Percentiles rank a stretch among this genome's conserved stretches.
phyloP scores from a whole-genome alignment of 2,888 invertebrate species.

The Acleris cristana region DNA sequence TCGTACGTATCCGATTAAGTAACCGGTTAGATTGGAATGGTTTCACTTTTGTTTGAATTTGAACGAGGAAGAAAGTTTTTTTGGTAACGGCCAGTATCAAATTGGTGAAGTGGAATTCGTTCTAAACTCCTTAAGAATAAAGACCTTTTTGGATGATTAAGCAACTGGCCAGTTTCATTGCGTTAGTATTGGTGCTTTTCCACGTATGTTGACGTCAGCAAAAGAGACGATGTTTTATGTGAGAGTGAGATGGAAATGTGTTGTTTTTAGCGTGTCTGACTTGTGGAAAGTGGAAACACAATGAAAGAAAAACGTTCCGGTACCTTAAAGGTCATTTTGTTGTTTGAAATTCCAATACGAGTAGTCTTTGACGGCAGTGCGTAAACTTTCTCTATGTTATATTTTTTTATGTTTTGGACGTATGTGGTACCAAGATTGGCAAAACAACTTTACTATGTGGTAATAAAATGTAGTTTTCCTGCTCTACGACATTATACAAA shows the following conservation, averaged over 20 bases:
- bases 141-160: neutral
- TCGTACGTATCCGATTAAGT: conserved; percentile 23
- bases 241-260: neutral
- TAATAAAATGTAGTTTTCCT: too few relatives aligned
- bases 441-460: too few relatives aligned
- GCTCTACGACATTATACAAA: too few relatives aligned
- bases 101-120: neutral
- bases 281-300: too few relatives aligned
- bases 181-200: neutral
- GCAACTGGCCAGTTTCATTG: neutral
- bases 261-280: neutral
- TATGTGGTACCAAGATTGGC: too few relatives aligned
- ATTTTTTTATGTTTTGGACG: too few relatives aligned
- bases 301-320: too few relatives aligned
- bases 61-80: conserved; percentile 7
- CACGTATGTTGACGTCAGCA: neutral
- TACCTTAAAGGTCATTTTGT: too few relatives aligned
- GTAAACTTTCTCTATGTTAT: too few relatives aligned
- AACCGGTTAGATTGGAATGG: conserved; percentile 26
- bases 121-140: neutral
- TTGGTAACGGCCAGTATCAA: neutral
- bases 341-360: too few relatives aligned
- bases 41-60: conserved; percentile 31
- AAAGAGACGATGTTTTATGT: neutral
- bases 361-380: too few relatives aligned